Conservation (phyloP, 1,140 invertebrate species). For the Carposina sasakii region DNA sequence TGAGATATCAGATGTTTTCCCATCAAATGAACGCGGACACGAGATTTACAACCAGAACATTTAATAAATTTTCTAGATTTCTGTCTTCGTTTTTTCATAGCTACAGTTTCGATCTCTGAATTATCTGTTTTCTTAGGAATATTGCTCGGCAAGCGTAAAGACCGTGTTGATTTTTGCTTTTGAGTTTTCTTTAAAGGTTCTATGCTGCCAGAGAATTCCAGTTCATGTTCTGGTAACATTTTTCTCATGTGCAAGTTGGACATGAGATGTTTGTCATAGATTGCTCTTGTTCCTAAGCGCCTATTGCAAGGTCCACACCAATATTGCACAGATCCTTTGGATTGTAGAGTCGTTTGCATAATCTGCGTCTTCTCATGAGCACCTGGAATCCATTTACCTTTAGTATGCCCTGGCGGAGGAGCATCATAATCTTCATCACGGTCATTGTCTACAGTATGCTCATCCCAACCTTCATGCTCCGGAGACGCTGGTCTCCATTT, state of each 20-base stretch:
- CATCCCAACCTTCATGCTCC: conserved; percentile 57
- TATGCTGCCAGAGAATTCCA: conserved; percentile 73
- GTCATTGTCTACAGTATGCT: conserved; percentile 52
- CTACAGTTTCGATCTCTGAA: too few species aligned
- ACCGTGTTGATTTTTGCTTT: conserved; percentile 48
- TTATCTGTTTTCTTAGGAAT: conserved; percentile 36
- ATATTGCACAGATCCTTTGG: conserved; percentile 75
- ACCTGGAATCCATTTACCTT: conserved; percentile 85
- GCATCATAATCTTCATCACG: conserved; percentile 65
- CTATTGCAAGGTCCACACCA: conserved; percentile 87
- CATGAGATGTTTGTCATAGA: conserved; percentile 83
- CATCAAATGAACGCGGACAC: conserved; percentile 79
- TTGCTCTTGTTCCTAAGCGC: conserved; percentile 78
- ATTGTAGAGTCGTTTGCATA: conserved; percentile 64
- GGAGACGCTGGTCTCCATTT: conserved; percentile 77
- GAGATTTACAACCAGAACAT: conserved; percentile 81
- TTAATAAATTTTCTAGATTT: conserved; percentile 74
- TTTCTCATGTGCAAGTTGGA: conserved; percentile 82
- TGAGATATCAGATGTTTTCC: conserved; percentile 89
- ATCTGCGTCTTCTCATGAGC: conserved; percentile 73
- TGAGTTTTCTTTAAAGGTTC: conserved; percentile 40
- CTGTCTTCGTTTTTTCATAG: conserved; percentile 70
- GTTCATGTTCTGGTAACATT: conserved; percentile 77
- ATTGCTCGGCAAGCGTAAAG: conserved; percentile 44
- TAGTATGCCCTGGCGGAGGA: conserved; percentile 79